Conservation (phyloP, 1,140 invertebrate genomes). For the Calliopsis andreniformis region DNA sequence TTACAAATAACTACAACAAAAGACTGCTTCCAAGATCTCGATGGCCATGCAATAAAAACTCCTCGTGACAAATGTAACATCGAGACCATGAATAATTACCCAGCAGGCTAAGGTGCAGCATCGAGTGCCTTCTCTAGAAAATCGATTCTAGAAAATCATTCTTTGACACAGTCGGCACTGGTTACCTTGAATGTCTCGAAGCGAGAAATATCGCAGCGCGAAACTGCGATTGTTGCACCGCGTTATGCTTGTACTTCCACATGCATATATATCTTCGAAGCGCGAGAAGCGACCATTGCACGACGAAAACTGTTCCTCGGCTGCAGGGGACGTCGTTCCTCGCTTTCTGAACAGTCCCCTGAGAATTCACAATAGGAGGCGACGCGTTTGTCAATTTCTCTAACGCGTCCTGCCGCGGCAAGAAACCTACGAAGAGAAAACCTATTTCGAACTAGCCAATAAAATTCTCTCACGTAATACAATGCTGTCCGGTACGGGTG, state of each 20-base stretch:
- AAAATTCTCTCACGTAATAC: constrained; percentile 46
- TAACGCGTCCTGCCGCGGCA: constrained; percentile 51
- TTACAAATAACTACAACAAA: not conserved
- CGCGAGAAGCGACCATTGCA: not conserved
- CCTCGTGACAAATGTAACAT: constrained; percentile 1
- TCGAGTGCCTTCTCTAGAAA: constrained; percentile 33
- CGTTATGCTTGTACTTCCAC: constrained; percentile 34
- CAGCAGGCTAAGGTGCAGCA: constrained; percentile 24
- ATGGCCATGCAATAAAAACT: not conserved
- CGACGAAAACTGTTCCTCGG: constrained; percentile 6
- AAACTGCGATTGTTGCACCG: constrained; percentile 36
- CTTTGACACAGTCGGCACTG: constrained; percentile 16
- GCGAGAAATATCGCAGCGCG: constrained; percentile 34
- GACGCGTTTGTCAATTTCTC: constrained; percentile 58
- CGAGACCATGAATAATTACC: constrained; percentile 12
- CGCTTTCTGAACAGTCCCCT: constrained; percentile 18
- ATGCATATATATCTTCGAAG: not conserved
- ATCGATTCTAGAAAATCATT: constrained; percentile 48
- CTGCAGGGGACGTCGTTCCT: not conserved
- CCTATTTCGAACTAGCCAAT: constrained; percentile 30
- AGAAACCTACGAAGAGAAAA: constrained; percentile 31
- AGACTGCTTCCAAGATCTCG: not conserved
- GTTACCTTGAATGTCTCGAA: constrained; percentile 37
- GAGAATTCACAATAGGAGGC: constrained; percentile 8
- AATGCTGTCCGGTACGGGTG: constrained; percentile 23